Conservation (phyloP, 2,797 vertebrate genomes). For the Poecilia gillii region DNA sequence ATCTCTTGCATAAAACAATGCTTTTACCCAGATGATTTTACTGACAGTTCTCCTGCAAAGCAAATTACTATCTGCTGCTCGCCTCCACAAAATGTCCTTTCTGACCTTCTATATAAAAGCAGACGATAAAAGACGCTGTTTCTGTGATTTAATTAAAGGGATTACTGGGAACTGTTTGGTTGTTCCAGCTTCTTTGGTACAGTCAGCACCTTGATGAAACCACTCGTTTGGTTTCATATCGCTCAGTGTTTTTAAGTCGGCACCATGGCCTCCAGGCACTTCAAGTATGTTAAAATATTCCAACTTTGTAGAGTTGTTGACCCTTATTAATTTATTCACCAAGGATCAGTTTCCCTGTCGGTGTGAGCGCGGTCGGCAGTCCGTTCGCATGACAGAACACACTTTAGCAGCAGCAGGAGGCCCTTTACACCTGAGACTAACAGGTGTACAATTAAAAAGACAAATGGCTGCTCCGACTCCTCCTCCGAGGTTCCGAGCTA, state of each 20-base stretch:
- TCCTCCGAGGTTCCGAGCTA: background rate
- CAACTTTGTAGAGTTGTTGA: background rate
- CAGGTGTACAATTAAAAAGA: constrained; percentile 40
- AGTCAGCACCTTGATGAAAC: background rate
- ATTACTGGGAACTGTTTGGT: background rate
- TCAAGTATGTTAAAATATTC: constrained; percentile 16
- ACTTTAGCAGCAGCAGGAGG: constrained; percentile 27
- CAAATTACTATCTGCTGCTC: background rate
- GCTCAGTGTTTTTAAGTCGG: background rate
- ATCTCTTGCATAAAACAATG: background rate
- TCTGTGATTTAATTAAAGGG: background rate
- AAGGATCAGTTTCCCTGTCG: background rate
- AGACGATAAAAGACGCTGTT: background rate
- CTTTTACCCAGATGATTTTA: background rate
- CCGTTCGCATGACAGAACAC: background rate
- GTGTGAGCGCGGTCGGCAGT: background rate
- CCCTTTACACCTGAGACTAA: constrained; percentile 33
- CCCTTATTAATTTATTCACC: constrained; percentile 22
- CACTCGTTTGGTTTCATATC: background rate
- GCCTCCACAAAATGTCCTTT: background rate
- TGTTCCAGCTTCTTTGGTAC: background rate
- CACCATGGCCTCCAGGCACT: constrained; percentile 18
- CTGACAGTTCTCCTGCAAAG: background rate
- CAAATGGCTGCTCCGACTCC: constrained; percentile 10
- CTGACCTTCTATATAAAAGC: background rate